These are phyloP conservation scores for Heliocidaris erythrogramma DNA, from an alignment of 35 echinoderm and acorn worm genomes.

Conservation along the genomic window DNA sequence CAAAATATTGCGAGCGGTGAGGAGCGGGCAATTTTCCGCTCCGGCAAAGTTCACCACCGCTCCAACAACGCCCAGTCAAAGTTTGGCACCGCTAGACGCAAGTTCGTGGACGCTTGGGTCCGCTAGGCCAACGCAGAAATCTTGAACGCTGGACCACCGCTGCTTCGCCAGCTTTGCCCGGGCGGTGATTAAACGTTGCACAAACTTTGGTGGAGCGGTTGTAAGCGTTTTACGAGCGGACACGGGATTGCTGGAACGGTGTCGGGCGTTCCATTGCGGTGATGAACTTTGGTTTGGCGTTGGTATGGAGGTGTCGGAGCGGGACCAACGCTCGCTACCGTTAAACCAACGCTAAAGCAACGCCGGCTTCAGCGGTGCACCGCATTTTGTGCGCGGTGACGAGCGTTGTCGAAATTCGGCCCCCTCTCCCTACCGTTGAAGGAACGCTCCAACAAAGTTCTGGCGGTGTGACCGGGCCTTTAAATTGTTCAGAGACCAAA, in stretches of 20 bases:
- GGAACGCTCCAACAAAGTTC: conserved; percentile 33
- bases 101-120: conserved; percentile 32
- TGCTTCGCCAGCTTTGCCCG: conserved; percentile 40
- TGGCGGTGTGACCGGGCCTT: conserved; percentile 26
- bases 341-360: conserved; percentile 45
- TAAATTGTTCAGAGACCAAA: too few species aligned
- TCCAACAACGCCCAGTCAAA: conserved; percentile 42
- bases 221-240: conserved; percentile 40
- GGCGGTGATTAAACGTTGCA: conserved; percentile 32
- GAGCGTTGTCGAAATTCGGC: conserved; percentile 38
- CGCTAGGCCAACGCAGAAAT: conserved; percentile 39
- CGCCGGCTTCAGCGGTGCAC: conserved; percentile 40
- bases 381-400: conserved; percentile 40
- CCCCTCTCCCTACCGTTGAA: conserved; percentile 34
- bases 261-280: conserved; percentile 30
- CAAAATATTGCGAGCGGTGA: conserved; percentile 42
- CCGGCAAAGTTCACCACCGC: conserved; percentile 32
- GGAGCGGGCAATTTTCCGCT: conserved; percentile 33
- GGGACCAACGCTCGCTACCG: conserved; percentile 32
- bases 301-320: conserved; percentile 35
- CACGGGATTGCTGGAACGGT: conserved; percentile 36
- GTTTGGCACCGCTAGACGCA: conserved; percentile 37
- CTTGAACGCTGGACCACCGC: conserved; percentile 31
- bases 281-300: conserved; percentile 33
- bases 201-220: conserved; percentile 43